Percentiles rank a stretch among this genome's conserved stretches.
These are phyloP conservation scores for Oopsacas minuta DNA, from an alignment of 37 sponge, comb jelly and placozoan species.

Conservation along the genomic window DNA sequence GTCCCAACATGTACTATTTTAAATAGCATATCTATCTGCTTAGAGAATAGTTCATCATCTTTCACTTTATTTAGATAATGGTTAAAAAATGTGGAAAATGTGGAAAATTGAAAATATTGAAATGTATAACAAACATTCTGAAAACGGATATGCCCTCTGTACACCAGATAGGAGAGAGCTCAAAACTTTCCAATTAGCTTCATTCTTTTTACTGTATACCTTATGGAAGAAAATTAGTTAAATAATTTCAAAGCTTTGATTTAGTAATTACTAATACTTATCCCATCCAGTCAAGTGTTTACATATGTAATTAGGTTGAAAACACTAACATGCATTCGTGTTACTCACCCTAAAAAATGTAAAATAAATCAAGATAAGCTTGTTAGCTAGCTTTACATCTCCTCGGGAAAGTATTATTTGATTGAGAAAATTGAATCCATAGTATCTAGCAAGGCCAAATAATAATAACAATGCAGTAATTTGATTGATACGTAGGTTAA, in stretches of 20 bases:
- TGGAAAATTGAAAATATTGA: too few species aligned
- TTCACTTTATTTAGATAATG: too few species aligned
- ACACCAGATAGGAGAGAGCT: constrained; percentile 80
- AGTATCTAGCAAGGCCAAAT: constrained; percentile 46
- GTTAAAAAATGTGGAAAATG: too few species aligned
- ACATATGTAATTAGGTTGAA: too few species aligned
- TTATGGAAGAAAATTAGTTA: neutral
- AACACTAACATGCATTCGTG: too few species aligned
- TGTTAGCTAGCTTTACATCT: constrained; percentile 41
- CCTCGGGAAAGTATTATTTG: constrained; percentile 50
- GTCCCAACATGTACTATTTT: constrained; percentile 72
- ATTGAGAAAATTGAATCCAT: constrained; percentile 78
- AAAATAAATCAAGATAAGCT: constrained; percentile 67
- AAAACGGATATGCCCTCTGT: constrained; percentile 86
- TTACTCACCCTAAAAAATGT: constrained; percentile 68
- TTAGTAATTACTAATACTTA: neutral
- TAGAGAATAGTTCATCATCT: constrained; percentile 51
- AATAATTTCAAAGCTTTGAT: neutral
- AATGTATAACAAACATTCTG: constrained; percentile 33
- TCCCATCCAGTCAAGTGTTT: neutral
- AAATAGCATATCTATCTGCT: constrained; percentile 81
- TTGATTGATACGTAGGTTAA: neutral
- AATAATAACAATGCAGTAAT: neutral
- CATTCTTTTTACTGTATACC: constrained; percentile 35
- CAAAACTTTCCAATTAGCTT: constrained; percentile 74